Conservation (phyloP, 2,797 vertebrate species). For the Parauchenoglanis ngamensis region DNA sequence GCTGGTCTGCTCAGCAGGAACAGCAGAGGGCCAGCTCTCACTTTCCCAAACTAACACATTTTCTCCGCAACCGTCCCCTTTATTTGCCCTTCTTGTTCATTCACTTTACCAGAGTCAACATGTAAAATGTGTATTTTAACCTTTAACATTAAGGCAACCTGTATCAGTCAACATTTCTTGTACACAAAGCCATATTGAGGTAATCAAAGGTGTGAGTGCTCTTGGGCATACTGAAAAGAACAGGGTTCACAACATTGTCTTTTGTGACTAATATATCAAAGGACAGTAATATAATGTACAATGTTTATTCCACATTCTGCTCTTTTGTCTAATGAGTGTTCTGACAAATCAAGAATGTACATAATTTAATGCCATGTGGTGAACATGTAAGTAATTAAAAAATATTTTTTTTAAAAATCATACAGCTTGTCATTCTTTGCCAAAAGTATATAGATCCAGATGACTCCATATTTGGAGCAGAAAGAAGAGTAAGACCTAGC, state of each 20-base stretch:
- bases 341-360: neutral
- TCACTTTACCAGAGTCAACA: constrained; percentile 6
- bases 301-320: neutral
- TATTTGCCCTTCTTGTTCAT: neutral
- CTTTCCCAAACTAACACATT: neutral
- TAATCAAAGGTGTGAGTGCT: neutral
- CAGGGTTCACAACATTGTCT: neutral
- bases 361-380: neutral
- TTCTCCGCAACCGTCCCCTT: neutral
- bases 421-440: neutral
- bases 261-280: neutral
- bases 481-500: constrained; percentile 19
- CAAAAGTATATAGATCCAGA: neutral
- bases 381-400: neutral
- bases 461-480: constrained; percentile 39
- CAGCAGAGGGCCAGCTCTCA: constrained; percentile 30
- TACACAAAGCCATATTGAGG: too few relatives aligned
- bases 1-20: constrained; percentile 42
- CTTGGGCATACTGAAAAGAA: neutral
- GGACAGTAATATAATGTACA: neutral
- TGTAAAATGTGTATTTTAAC: neutral
- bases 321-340: neutral
- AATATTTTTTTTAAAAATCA: neutral
- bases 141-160: neutral
- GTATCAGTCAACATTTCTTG: neutral